phyloP scores from a whole-genome alignment of 2,797 vertebrate genomes.

The Acanthurus tractus region DNA sequence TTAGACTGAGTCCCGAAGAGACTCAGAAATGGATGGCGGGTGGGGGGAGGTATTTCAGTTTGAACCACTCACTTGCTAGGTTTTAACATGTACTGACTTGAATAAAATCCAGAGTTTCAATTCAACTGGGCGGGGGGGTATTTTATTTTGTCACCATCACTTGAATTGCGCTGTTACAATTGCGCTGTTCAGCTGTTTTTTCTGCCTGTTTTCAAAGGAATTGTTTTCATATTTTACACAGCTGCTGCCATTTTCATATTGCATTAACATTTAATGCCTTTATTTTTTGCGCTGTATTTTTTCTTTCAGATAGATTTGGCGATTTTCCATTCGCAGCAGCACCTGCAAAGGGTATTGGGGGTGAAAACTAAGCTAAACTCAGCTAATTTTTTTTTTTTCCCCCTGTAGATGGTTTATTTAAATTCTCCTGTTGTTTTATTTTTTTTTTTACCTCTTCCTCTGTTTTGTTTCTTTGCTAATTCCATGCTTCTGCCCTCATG shows the following conservation, averaged over 20 bases:
- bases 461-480: conserved; percentile 50
- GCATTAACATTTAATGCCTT: conserved; percentile 31
- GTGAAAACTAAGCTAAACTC: neutral
- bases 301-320: conserved; percentile 4
- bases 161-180: conserved; percentile 59
- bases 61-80: conserved; percentile 55
- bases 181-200: conserved; percentile 47
- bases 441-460: conserved; percentile 16
- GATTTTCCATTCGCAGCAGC: conserved; percentile 27
- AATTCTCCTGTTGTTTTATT: conserved; percentile 24
- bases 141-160: conserved; percentile 73
- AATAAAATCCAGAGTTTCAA: conserved; percentile 86
- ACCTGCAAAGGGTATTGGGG: neutral
- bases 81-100: conserved; percentile 80
- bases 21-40: conserved; percentile 45
- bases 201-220: conserved; percentile 41
- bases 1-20: conserved; percentile 63
- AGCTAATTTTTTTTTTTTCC: conserved; percentile 23
- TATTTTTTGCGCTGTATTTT: conserved; percentile 34
- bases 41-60: conserved; percentile 38
- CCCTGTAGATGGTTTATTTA: conserved; percentile 20
- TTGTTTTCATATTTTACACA: conserved; percentile 43
- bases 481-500: conserved; percentile 54
- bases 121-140: conserved; percentile 70
- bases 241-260: conserved; percentile 45